phyloP scores from a whole-genome alignment of 2,888 invertebrate species.

The Drosophila hamatofila region DNA sequence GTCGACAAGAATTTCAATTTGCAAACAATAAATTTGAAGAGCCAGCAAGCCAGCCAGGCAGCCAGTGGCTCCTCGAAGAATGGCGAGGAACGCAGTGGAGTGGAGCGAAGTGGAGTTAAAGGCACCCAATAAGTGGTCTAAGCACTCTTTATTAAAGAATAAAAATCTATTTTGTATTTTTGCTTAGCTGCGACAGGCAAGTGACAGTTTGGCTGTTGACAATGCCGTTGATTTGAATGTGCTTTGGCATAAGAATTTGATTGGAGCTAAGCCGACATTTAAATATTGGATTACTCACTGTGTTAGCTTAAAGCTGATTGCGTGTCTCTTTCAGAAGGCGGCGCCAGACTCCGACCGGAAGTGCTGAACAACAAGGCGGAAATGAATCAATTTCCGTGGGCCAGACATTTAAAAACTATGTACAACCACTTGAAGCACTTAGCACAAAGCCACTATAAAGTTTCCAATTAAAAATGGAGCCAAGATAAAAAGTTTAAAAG shows the following conservation, averaged over 20 bases:
- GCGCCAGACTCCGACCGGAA: slow-evolving; percentile 50
- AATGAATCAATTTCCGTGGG: slow-evolving; percentile 78
- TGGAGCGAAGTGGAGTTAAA: slow-evolving; percentile 9
- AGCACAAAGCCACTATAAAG: slow-evolving; percentile 50
- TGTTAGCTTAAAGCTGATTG: slow-evolving; percentile 48
- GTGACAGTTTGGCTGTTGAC: slow-evolving; percentile 70
- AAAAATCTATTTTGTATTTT: slow-evolving; percentile 35
- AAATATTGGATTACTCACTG: slow-evolving; percentile 46
- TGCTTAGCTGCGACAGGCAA: slow-evolving; percentile 54
- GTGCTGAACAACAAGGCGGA: slow-evolving; percentile 68
- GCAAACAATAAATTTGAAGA: slow-evolving; percentile 78
- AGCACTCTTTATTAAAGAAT: slow-evolving; percentile 56
- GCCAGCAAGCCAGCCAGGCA: slow-evolving; percentile 61
- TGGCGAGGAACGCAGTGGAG: slow-evolving; percentile 1
- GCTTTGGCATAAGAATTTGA: slow-evolving; percentile 57
- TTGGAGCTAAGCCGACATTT: slow-evolving; percentile 59
- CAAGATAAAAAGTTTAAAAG: slow-evolving; percentile 1
- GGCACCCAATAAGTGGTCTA: slow-evolving; percentile 33
- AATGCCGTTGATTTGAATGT: slow-evolving; percentile 60
- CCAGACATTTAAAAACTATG: slow-evolving; percentile 77
- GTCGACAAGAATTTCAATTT: slow-evolving; percentile 81
- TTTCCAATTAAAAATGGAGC: slow-evolving; percentile 46
- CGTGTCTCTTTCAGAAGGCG: slow-evolving; percentile 14
- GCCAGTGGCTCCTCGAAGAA: slow-evolving; percentile 56
- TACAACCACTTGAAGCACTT: slow-evolving; percentile 45